These are phyloP conservation scores for Lagopus muta DNA, from an alignment of 2,113 vertebrate genomes.

Conservation along the genomic window DNA sequence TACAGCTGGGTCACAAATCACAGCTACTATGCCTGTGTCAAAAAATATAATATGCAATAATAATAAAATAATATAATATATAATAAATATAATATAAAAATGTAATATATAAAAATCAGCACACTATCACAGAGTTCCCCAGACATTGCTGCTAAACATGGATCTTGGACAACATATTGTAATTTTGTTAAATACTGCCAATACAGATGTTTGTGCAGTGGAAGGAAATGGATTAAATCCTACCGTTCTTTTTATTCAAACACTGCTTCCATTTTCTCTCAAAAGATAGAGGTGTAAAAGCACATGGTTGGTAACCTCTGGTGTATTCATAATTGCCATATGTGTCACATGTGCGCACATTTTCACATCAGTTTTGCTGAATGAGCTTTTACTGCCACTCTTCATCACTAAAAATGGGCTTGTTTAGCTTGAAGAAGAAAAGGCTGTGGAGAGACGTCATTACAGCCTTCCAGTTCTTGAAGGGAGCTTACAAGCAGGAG, in stretches of 20 bases:
- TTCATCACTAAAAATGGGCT: not conserved
- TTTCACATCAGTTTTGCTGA: not conserved
- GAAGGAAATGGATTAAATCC: not conserved
- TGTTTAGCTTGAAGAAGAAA: too few species aligned
- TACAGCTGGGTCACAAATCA: not conserved
- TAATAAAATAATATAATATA: too few species aligned
- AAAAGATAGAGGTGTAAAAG: not conserved
- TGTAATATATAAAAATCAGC: not conserved
- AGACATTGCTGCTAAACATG: not conserved
- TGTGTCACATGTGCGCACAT: rapidly evolving
- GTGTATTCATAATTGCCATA: not conserved
- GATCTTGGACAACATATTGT: not conserved
- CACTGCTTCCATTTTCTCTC: not conserved
- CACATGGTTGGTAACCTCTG: not conserved
- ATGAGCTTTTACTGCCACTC: not conserved
- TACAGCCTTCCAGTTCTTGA: too few species aligned
- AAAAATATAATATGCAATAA: too few species aligned
- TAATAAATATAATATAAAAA: not conserved
- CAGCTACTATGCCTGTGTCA: not conserved
- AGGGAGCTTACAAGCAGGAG: too few species aligned
- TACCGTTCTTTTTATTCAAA: not conserved
- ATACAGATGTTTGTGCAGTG: not conserved
- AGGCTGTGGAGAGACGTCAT: too few species aligned
- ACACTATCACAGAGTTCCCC: not conserved
- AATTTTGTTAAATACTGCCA: slow-evolving; percentile 1